phyloP scores from a whole-genome alignment of 2,113 vertebrate species.

The Mesoclemmys tuberculata region DNA sequence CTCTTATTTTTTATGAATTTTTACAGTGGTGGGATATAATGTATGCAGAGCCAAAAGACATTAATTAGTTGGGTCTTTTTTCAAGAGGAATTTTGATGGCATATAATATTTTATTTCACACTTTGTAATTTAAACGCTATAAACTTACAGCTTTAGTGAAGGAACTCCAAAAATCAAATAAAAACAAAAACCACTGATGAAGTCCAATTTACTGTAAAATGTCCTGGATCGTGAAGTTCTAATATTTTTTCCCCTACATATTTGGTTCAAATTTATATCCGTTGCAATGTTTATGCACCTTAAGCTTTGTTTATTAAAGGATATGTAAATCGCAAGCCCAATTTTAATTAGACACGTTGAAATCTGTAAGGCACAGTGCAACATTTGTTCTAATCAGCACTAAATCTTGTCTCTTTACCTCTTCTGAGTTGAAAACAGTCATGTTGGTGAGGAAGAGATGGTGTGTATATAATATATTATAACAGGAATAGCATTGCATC shows the following conservation, averaged over 20 bases:
- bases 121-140: slow-evolving; percentile 70
- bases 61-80: slow-evolving; percentile 63
- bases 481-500: slow-evolving; percentile 39
- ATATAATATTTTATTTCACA: slow-evolving; percentile 74
- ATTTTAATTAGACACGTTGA: slow-evolving; percentile 75
- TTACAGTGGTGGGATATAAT: slow-evolving; percentile 64
- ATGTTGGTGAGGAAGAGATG: slow-evolving; percentile 38
- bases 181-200: slow-evolving; percentile 71
- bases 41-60: slow-evolving; percentile 62
- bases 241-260: slow-evolving; percentile 61
- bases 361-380: slow-evolving; percentile 73
- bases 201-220: slow-evolving; percentile 67
- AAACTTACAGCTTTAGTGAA: slow-evolving; percentile 66
- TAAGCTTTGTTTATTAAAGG: slow-evolving; percentile 73
- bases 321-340: slow-evolving; percentile 71
- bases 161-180: slow-evolving; percentile 73
- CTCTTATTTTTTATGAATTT: slow-evolving; percentile 66
- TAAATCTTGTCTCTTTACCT: slow-evolving; percentile 74
- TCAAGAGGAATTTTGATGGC: slow-evolving; percentile 66
- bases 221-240: slow-evolving; percentile 58
- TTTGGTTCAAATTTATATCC: slow-evolving; percentile 74
- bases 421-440: slow-evolving; percentile 74
- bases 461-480: background rate
- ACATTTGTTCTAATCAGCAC: slow-evolving; percentile 74
- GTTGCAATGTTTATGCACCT: slow-evolving; percentile 70